These are phyloP conservation scores for Arenicola marina DNA, from an alignment of 2,888 invertebrate species.

Conservation along the genomic window DNA sequence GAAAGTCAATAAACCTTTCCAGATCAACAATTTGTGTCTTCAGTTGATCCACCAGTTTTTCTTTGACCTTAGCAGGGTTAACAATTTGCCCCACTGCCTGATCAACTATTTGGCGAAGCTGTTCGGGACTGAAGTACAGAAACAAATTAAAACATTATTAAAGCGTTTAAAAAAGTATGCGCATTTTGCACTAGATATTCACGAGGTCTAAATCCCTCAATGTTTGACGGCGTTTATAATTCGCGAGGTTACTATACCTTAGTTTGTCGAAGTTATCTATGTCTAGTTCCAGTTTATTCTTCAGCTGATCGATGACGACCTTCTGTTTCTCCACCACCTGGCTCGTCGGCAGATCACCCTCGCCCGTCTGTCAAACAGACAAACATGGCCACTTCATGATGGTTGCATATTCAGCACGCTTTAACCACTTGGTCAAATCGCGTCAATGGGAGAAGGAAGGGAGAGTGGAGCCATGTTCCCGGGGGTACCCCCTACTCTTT, in stretches of 20 bases:
- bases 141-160: neutral
- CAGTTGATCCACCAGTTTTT: slow-evolving; percentile 90
- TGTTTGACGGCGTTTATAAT: too few relatives aligned
- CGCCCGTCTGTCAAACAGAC: slow-evolving; percentile 76
- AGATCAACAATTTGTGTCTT: slow-evolving; percentile 97
- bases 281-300: slow-evolving; percentile 58
- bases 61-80: slow-evolving; percentile 92
- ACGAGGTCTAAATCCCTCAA: too few relatives aligned
- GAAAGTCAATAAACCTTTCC: slow-evolving; percentile 92
- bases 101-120: slow-evolving; percentile 57
- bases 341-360: slow-evolving; percentile 66
- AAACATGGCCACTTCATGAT: too few relatives aligned
- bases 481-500: too few relatives aligned
- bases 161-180: neutral
- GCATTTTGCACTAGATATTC: too few relatives aligned
- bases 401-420: too few relatives aligned
- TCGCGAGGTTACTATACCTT: slow-evolving; percentile 18
- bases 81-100: slow-evolving; percentile 71
- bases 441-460: too few relatives aligned
- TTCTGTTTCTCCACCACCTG: slow-evolving; percentile 86
- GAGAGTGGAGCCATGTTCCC: too few relatives aligned
- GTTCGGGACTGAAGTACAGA: slow-evolving; percentile 48
- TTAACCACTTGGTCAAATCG: too few relatives aligned
- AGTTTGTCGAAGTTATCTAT: slow-evolving; percentile 51
- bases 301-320: slow-evolving; percentile 71